These are phyloP conservation scores for Agrotis ipsilon DNA, from an alignment of 2,888 invertebrate species.

Conservation along the genomic window DNA sequence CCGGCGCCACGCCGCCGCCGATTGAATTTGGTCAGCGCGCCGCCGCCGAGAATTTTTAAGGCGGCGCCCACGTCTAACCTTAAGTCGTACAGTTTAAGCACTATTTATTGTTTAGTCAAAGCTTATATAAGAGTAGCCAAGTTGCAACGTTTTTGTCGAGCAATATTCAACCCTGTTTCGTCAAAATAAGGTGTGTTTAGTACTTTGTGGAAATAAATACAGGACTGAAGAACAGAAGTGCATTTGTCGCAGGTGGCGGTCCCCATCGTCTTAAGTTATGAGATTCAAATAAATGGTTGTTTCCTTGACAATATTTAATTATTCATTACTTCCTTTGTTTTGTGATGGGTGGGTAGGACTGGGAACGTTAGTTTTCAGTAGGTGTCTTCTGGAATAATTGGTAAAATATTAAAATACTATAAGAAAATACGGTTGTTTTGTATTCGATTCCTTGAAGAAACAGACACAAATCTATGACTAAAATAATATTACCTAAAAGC, in stretches of 20 bases:
- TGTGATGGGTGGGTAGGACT: constrained; percentile 12
- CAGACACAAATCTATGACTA: too few species aligned
- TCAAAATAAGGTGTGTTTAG: neutral
- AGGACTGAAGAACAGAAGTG: constrained; percentile 60
- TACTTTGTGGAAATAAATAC: neutral
- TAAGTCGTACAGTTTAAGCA: neutral
- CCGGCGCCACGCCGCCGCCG: too few species aligned
- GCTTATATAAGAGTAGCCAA: neutral
- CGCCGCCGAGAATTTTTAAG: too few species aligned
- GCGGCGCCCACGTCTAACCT: too few species aligned
- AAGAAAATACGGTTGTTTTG: too few species aligned
- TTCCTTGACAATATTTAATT: constrained; percentile 75
- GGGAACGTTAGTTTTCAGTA: neutral
- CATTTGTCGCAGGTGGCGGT: constrained; percentile 82
- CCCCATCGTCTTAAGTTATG: constrained; percentile 69
- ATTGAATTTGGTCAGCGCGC: too few species aligned
- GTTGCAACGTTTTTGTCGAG: neutral
- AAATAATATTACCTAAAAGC: too few species aligned
- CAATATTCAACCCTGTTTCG: constrained; percentile 20
- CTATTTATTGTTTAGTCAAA: neutral
- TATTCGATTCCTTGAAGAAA: too few species aligned
- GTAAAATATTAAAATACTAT: neutral
- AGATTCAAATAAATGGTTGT: constrained; percentile 72
- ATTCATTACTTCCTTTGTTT: constrained; percentile 70
- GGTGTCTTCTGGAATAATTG: neutral